Conservation (phyloP, 1,140 invertebrate genomes). For the Eulimnadia texana region DNA sequence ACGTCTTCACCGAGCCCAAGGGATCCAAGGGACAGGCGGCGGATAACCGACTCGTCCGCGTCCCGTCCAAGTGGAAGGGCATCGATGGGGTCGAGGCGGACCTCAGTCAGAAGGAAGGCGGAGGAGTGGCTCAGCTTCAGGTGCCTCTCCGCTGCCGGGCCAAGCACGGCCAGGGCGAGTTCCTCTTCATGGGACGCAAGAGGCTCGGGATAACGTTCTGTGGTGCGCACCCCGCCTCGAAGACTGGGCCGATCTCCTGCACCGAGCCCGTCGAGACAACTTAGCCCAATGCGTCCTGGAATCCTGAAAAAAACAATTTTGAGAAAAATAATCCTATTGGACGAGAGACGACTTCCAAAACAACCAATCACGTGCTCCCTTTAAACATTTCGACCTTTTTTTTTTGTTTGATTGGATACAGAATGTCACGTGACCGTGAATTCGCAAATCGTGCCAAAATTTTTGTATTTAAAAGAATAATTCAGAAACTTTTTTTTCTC, state of each 20-base stretch:
- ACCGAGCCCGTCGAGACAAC: slow-evolving; percentile 37
- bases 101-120: slow-evolving; percentile 23
- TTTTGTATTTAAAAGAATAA: too few species aligned
- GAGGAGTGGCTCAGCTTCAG: slow-evolving; percentile 24
- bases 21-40: slow-evolving; percentile 29
- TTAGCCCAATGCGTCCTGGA: slow-evolving; percentile 47
- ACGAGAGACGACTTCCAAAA: too few species aligned
- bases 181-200: slow-evolving; percentile 59
- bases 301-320: too few species aligned
- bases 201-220: slow-evolving; percentile 51
- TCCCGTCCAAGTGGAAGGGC: slow-evolving; percentile 1
- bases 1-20: slow-evolving; percentile 24
- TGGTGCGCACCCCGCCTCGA: slow-evolving; percentile 53
- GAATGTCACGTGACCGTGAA: too few species aligned
- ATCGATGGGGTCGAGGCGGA: slow-evolving; percentile 26
- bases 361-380: too few species aligned
- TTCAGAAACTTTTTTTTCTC: too few species aligned
- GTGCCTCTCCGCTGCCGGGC: slow-evolving; percentile 51
- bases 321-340: too few species aligned
- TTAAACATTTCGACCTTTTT: too few species aligned
- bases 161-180: slow-evolving; percentile 51
- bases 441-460: too few species aligned
- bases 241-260: slow-evolving; percentile 47
- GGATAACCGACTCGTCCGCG: slow-evolving; percentile 21
- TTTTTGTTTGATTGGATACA: too few species aligned